These are phyloP conservation scores for Grantiella picta DNA, from an alignment of 2,113 vertebrate genomes.

Conservation along the genomic window DNA sequence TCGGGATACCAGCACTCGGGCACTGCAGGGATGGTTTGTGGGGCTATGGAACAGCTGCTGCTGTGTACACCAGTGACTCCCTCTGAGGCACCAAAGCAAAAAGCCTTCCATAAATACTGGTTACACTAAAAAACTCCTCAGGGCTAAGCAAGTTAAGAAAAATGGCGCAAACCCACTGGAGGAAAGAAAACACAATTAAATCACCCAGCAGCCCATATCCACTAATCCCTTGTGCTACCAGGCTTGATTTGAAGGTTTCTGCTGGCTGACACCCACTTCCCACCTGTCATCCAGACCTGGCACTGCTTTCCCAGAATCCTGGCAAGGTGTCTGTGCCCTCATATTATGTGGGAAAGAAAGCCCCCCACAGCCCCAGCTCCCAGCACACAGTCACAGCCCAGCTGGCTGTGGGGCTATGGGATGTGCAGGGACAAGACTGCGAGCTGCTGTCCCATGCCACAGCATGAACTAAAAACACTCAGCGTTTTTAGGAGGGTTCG, in stretches of 20 bases:
- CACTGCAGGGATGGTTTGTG: not conserved
- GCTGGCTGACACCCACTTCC: not conserved
- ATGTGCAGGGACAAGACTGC: not conserved
- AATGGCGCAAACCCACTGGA: not conserved
- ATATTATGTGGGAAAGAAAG: not conserved
- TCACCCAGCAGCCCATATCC: not conserved
- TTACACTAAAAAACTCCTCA: not conserved
- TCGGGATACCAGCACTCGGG: rapidly evolving
- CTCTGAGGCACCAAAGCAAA: not conserved
- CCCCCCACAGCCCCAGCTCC: not conserved
- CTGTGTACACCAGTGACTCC: not conserved
- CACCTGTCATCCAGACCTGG: not conserved
- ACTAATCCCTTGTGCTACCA: not conserved
- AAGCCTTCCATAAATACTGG: not conserved
- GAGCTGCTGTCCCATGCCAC: not conserved
- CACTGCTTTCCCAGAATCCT: not conserved
- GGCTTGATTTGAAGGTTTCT: not conserved
- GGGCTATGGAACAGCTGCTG: not conserved
- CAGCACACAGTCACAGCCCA: too few species aligned
- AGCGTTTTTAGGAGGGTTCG: rapidly evolving
- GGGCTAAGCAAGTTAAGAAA: not conserved
- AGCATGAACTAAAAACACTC: not conserved
- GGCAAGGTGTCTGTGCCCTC: rapidly evolving
- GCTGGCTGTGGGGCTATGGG: rapidly evolving
- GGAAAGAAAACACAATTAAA: conserved; percentile 33